Evolutionary conservation across 2,797 vertebrate genomes (phyloP).

Genomic region (Alcedo quadribrachys): DNA sequence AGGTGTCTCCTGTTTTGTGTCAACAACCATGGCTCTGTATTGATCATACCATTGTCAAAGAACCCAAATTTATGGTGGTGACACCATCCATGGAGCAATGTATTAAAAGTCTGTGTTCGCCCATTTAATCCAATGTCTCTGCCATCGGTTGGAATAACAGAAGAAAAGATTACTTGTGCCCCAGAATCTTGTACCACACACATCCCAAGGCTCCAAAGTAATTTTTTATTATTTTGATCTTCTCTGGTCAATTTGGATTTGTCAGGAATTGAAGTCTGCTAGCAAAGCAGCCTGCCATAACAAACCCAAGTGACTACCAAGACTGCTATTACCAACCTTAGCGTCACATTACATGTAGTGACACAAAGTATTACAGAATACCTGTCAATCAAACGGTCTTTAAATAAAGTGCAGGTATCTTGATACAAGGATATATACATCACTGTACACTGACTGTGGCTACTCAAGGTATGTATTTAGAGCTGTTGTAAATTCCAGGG

Average conservation of each 20-base stretch:
- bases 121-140: too few species aligned
- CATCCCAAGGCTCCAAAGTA: too few species aligned
- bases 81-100: too few species aligned
- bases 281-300: neutral
- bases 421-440: neutral
- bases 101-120: too few species aligned
- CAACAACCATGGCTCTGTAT: too few species aligned
- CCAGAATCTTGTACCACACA: too few species aligned
- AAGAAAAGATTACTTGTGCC: too few species aligned
- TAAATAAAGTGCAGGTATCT: neutral
- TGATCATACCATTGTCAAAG: too few species aligned
- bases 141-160: too few species aligned
- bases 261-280: neutral
- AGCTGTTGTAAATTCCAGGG: neutral
- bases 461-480: accelerated
- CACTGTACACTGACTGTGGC: neutral
- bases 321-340: neutral
- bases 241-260: neutral
- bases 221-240: neutral
- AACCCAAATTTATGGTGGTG: too few species aligned
- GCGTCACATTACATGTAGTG: accelerated
- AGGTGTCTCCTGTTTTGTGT: too few species aligned
- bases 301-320: neutral
- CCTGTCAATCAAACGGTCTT: neutral
- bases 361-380: neutral